Evolutionary conservation across 2,113 vertebrate species (phyloP).

Genomic region (Numida meleagris): DNA sequence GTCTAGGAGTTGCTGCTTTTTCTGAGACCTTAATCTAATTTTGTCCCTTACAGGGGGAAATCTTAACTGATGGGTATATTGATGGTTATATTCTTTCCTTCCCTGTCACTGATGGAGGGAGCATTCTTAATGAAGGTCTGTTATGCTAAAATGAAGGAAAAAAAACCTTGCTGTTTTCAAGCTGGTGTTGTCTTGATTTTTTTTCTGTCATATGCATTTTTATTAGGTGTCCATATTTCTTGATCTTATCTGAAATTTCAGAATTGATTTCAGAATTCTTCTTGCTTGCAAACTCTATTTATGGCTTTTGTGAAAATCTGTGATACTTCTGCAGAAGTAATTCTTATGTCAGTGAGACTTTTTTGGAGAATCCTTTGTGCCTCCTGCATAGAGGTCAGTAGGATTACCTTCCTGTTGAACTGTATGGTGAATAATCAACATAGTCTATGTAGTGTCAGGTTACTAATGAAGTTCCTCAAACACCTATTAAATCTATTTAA

Average conservation of each 20-base stretch:
- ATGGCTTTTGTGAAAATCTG: not conserved
- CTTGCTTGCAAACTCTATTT: not conserved
- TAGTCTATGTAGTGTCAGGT: accelerated
- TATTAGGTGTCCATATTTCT: not conserved
- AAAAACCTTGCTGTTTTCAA: not conserved
- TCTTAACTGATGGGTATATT: not conserved
- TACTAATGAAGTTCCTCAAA: not conserved
- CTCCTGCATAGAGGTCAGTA: not conserved
- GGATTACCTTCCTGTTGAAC: not conserved
- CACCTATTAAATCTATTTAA: not conserved
- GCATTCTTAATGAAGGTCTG: not conserved
- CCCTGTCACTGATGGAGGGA: not conserved
- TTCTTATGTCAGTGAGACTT: accelerated
- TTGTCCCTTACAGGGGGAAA: not conserved
- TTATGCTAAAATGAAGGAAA: not conserved
- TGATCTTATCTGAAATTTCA: not conserved
- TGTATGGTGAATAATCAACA: not conserved
- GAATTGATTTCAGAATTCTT: not conserved
- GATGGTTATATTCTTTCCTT: not conserved
- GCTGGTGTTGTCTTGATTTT: not conserved
- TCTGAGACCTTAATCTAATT: not conserved
- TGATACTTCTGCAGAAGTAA: accelerated
- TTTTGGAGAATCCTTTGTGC: not conserved
- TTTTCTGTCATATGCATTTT: not conserved
- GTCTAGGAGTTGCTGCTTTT: not conserved